Evolutionary conservation across 2,113 vertebrate genomes (phyloP).

Genomic region (Gulo gulo): DNA sequence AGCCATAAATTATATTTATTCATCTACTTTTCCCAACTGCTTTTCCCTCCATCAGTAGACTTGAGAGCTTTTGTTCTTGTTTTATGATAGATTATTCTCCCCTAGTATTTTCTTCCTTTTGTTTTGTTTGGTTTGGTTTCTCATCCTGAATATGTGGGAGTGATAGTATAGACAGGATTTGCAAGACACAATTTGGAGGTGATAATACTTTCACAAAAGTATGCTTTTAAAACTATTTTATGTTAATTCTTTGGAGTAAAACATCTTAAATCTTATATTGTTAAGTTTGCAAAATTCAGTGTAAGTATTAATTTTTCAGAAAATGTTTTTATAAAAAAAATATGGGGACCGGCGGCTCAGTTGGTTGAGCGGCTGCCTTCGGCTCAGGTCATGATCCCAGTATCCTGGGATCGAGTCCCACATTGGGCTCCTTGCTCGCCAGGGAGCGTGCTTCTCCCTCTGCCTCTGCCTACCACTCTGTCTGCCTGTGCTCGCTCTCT

Average conservation of each 20-base stretch:
- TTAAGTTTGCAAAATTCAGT: not conserved
- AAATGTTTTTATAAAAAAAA: not conserved
- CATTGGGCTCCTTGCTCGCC: no score
- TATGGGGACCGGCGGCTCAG: not conserved
- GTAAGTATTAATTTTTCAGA: not conserved
- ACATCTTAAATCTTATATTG: not conserved
- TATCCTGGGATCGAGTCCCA: no score
- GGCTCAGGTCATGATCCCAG: no score
- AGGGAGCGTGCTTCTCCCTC: no score
- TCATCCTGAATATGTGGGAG: not conserved
- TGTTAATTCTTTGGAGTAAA: conserved; percentile 6
- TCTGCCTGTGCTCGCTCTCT: no score
- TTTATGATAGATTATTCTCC: not conserved
- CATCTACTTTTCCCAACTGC: not conserved
- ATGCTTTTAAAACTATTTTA: not conserved
- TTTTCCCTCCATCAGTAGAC: not conserved
- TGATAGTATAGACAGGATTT: not conserved
- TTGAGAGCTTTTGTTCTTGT: not conserved
- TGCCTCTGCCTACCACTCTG: no score
- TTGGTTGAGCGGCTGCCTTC: no score
- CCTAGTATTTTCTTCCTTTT: not conserved
- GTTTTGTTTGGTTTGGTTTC: not conserved
- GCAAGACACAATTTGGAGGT: not conserved
- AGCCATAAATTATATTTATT: conserved; percentile 1
- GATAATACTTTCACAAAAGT: not conserved